These are phyloP conservation scores for Phasianus colchicus DNA, from an alignment of 2,113 vertebrate species.

Conservation along the genomic window DNA sequence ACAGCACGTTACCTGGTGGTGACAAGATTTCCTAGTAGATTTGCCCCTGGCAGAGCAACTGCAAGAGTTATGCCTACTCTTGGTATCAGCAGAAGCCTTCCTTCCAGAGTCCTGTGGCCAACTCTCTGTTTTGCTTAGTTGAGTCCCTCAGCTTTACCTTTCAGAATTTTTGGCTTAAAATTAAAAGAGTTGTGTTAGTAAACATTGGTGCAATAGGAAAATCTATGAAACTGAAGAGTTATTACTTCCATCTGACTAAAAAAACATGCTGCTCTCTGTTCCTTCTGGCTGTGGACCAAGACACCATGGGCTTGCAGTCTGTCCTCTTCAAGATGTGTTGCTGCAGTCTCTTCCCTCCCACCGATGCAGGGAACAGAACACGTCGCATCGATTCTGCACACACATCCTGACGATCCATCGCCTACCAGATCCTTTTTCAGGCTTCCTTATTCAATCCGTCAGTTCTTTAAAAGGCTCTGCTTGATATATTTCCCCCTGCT, in stretches of 20 bases:
- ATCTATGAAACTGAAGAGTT: rapidly evolving
- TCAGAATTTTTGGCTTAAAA: neutral
- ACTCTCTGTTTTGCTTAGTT: rapidly evolving
- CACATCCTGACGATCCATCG: neutral
- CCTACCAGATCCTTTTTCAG: neutral
- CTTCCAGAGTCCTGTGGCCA: rapidly evolving
- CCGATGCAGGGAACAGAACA: rapidly evolving
- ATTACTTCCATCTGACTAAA: neutral
- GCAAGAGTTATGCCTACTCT: rapidly evolving
- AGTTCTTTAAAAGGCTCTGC: neutral
- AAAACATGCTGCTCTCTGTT: neutral
- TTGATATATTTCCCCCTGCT: neutral
- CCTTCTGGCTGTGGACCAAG: neutral
- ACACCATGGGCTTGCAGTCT: rapidly evolving
- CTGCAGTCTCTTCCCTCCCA: neutral
- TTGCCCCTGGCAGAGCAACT: rapidly evolving
- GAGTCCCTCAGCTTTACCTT: neutral
- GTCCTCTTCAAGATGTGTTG: neutral
- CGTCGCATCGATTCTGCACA: neutral
- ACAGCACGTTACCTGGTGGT: rapidly evolving
- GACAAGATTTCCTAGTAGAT: rapidly evolving
- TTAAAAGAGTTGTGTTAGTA: rapidly evolving
- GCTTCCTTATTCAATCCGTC: neutral
- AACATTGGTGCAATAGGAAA: neutral
- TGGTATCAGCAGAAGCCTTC: rapidly evolving